Evolutionary conservation across 2,888 invertebrate species (phyloP).

Genomic region (Mesochorus sp.): DNA sequence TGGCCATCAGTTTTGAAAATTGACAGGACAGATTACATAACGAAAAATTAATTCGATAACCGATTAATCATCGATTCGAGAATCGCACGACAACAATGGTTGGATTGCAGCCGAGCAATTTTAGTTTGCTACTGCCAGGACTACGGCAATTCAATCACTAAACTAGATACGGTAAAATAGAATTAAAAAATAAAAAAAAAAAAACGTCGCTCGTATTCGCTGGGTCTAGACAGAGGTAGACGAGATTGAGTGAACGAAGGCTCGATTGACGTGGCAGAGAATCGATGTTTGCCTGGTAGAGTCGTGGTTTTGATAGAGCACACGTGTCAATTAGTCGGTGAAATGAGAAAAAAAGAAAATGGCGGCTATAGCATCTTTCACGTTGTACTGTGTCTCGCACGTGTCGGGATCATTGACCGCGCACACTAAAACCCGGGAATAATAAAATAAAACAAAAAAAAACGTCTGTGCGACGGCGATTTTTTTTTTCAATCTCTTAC

Average conservation of each 20-base stretch:
- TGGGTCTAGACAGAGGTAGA: constrained; percentile 4
- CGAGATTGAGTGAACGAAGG: constrained; percentile 31
- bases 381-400: constrained; percentile 40
- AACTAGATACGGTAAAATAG: background rate
- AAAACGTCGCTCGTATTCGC: constrained; percentile 5
- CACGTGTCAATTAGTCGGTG: constrained; percentile 74
- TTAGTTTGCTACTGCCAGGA: constrained; percentile 15
- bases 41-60: background rate
- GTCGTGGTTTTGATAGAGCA: constrained; percentile 49
- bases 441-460: constrained; percentile 34
- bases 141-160: constrained; percentile 26
- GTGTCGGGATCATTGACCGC: constrained; percentile 50
- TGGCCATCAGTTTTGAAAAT: background rate
- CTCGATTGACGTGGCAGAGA: constrained; percentile 46
- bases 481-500: constrained; percentile 39
- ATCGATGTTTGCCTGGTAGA: constrained; percentile 43
- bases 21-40: background rate
- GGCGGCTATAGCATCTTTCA: constrained; percentile 33
- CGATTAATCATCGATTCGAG: background rate
- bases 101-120: constrained; percentile 6
- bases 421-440: constrained; percentile 4
- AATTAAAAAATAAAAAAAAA: constrained; percentile 20
- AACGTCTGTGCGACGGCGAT: constrained; percentile 23
- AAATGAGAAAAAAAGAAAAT: constrained; percentile 69
- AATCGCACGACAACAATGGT: background rate